Conservation (phyloP, 2,888 invertebrate species). For the Sinhomidia bicolor region DNA sequence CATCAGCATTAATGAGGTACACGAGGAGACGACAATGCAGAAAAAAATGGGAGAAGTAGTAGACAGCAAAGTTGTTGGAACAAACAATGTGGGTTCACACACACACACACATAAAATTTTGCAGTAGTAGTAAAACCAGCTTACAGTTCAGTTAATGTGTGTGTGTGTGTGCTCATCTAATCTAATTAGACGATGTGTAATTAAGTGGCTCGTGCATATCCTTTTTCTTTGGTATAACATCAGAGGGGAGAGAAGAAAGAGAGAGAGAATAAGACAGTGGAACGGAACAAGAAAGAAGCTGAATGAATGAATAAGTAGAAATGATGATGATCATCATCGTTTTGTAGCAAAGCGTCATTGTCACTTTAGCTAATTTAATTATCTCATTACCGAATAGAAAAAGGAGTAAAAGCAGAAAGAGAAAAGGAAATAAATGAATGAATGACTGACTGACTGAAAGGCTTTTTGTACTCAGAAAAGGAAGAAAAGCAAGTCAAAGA, state of each 20-base stretch:
- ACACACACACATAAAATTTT: no score
- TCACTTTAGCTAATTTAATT: constrained; percentile 45
- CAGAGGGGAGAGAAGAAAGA: neutral
- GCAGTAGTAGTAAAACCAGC: neutral
- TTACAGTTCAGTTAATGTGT: constrained; percentile 9
- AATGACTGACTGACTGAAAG: neutral
- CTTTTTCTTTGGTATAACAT: neutral
- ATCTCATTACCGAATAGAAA: neutral
- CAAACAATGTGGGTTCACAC: neutral
- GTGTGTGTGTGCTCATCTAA: constrained; percentile 15
- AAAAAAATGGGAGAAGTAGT: neutral
- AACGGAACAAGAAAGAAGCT: neutral
- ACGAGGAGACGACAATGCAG: neutral
- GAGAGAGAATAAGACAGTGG: neutral
- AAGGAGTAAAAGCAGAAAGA: neutral
- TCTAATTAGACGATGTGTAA: constrained; percentile 50
- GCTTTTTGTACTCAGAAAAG: no score
- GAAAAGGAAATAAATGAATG: neutral
- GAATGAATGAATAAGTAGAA: neutral
- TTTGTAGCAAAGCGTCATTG: neutral
- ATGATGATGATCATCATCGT: neutral
- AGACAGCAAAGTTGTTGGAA: neutral
- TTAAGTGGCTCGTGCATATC: constrained; percentile 45
- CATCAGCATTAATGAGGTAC: neutral
- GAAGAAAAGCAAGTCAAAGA: no score